Percentiles rank a stretch among this genome's conserved stretches.
Evolutionary conservation across 2,797 vertebrate genomes (phyloP).

Genomic region (Chelidonichthys spinosus): DNA sequence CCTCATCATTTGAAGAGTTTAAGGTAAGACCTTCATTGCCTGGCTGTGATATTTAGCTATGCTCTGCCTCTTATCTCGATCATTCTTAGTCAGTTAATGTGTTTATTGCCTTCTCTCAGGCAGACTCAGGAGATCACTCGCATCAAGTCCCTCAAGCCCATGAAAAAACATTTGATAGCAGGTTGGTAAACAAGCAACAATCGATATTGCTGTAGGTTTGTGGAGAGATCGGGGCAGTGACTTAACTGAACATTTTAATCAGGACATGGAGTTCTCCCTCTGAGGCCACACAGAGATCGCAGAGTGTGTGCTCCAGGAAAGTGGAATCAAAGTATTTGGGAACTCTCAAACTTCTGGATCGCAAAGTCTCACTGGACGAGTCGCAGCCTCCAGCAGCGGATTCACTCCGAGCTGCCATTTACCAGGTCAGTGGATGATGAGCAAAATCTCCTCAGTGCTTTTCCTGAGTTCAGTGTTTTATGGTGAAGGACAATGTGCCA

Average conservation of each 20-base stretch:
- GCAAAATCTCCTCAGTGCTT: background rate
- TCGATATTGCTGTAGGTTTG: background rate
- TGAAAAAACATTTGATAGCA: slow-evolving; percentile 61
- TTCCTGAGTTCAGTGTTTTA: slow-evolving; percentile 3
- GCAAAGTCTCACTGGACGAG: slow-evolving; percentile 75
- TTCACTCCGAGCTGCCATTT: slow-evolving; percentile 89
- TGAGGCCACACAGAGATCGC: slow-evolving; percentile 74
- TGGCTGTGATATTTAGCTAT: background rate
- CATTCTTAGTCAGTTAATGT: background rate
- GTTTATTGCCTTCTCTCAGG: slow-evolving; percentile 58
- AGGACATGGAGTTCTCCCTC: slow-evolving; percentile 79
- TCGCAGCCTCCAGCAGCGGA: slow-evolving; percentile 83
- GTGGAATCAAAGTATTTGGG: slow-evolving; percentile 89
- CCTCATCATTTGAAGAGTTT: slow-evolving; percentile 74
- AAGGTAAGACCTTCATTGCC: slow-evolving; percentile 62
- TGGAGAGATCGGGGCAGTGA: background rate
- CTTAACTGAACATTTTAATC: slow-evolving; percentile 14
- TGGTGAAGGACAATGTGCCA: background rate
- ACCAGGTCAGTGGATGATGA: slow-evolving; percentile 86
- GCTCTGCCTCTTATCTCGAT: background rate
- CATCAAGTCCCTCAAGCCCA: slow-evolving; percentile 39
- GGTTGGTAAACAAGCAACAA: slow-evolving; percentile 62
- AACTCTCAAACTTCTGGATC: slow-evolving; percentile 88
- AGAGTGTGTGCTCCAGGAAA: slow-evolving; percentile 59
- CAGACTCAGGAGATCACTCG: slow-evolving; percentile 36